These are phyloP conservation scores for Diachrysia chrysitis DNA, from an alignment of 2,888 invertebrate genomes.

Conservation along the genomic window DNA sequence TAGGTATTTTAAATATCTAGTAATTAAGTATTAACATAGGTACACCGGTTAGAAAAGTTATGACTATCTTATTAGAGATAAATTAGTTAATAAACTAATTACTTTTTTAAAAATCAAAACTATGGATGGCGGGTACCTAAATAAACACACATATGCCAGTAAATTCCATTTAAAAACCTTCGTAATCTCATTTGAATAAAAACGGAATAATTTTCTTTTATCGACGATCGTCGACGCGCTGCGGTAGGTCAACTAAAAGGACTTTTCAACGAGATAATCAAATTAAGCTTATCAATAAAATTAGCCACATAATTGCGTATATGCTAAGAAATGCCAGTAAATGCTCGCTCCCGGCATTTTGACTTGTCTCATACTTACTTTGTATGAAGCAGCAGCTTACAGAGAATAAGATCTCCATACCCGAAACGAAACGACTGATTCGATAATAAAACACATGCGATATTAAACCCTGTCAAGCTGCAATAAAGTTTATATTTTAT, in stretches of 20 bases:
- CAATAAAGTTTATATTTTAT: slow-evolving; percentile 53
- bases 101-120: background rate
- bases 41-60: background rate
- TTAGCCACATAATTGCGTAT: slow-evolving; percentile 61
- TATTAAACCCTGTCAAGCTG: slow-evolving; percentile 52
- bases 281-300: slow-evolving; percentile 65
- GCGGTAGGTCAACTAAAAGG: slow-evolving; percentile 72
- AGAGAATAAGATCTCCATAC: slow-evolving; percentile 64
- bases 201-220: slow-evolving; percentile 11
- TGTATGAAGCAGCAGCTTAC: slow-evolving; percentile 76
- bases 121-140: background rate
- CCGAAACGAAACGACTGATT: slow-evolving; percentile 39
- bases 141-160: background rate
- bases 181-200: slow-evolving; percentile 24
- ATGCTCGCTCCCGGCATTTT: slow-evolving; percentile 66
- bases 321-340: slow-evolving; percentile 64
- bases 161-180: background rate
- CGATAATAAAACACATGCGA: slow-evolving; percentile 41
- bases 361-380: slow-evolving; percentile 72
- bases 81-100: background rate
- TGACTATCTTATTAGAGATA: background rate
- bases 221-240: slow-evolving; percentile 41
- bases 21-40: no score
- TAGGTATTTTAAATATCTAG: no score
- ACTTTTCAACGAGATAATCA: slow-evolving; percentile 54